Percentiles rank a stretch among this genome's conserved stretches.
phyloP scores from a whole-genome alignment of 92 coral and sea anemone species.

The Blastomussa wellsi region DNA sequence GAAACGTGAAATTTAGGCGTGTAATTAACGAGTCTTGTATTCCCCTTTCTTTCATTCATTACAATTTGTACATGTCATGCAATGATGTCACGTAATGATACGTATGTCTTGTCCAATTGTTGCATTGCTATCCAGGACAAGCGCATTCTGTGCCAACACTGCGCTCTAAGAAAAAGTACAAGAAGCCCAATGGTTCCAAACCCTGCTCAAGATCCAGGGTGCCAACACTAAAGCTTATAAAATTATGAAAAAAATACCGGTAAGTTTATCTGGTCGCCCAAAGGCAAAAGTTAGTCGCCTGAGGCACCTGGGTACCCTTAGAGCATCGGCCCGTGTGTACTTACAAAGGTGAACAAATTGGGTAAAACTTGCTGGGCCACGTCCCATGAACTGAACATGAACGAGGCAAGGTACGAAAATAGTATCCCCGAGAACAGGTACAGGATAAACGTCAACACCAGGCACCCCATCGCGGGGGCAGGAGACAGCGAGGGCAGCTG shows the following conservation, averaged over 20 bases:
- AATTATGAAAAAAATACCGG: too few relatives aligned
- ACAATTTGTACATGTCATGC: not conserved
- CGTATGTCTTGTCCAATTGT: not conserved
- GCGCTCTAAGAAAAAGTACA: too few relatives aligned
- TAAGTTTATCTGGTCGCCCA: too few relatives aligned
- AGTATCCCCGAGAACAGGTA: slow-evolving; percentile 66
- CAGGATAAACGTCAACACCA: slow-evolving; percentile 64
- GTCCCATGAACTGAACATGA: slow-evolving; percentile 84
- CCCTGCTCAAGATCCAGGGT: too few relatives aligned
- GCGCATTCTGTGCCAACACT: too few relatives aligned
- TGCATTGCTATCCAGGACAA: too few relatives aligned
- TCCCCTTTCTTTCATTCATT: not conserved
- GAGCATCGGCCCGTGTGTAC: not conserved
- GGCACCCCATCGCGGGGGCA: slow-evolving; percentile 82
- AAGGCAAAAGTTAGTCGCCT: too few relatives aligned
- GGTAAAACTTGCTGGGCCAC: slow-evolving; percentile 70
- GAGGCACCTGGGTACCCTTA: too few relatives aligned
- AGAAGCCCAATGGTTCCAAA: too few relatives aligned
- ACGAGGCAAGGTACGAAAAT: slow-evolving; percentile 72
- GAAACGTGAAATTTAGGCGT: not conserved
- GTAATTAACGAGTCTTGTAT: not conserved
- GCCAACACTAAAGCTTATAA: too few relatives aligned
- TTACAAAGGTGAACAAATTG: slow-evolving; percentile 54
- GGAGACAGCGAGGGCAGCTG: slow-evolving; percentile 64
- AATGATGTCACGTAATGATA: not conserved